These are phyloP conservation scores for Syrrhaptes paradoxus DNA, from an alignment of 2,113 vertebrate genomes.

Conservation along the genomic window DNA sequence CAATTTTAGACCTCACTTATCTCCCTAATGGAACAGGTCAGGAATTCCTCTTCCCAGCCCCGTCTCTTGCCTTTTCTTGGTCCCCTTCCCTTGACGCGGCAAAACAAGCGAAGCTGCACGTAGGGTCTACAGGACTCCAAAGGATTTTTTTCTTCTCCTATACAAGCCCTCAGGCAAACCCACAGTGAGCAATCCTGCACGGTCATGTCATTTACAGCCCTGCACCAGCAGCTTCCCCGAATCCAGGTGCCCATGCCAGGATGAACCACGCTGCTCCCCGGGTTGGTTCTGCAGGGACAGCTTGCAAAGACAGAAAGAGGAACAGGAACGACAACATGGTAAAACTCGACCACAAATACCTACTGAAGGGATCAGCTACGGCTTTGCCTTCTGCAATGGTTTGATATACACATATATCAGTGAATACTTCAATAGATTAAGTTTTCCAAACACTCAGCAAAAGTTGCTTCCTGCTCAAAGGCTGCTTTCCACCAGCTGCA, in stretches of 20 bases:
- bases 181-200: accelerated
- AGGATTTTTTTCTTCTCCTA: not conserved
- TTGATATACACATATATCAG: not conserved
- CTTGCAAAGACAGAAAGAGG: not conserved
- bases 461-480: not conserved
- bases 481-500: not conserved
- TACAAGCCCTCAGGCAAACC: not conserved
- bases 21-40: not conserved
- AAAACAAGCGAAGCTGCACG: not conserved
- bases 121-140: not conserved
- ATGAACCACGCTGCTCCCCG: not conserved
- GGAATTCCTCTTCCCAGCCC: not conserved
- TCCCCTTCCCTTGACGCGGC: not conserved
- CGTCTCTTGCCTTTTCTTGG: not conserved
- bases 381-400: not conserved
- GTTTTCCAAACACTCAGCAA: not conserved
- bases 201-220: not conserved
- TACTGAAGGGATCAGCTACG: not conserved
- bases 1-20: not conserved
- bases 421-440: not conserved
- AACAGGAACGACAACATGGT: not conserved
- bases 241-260: not conserved
- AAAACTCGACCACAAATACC: not conserved
- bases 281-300: not conserved
- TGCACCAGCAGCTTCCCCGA: not conserved